A percentile compares a stretch with the other conserved stretches of the same genome.
These are phyloP conservation scores for Catalaphyllia jardinei DNA, from an alignment of 64 coral and sea anemone genomes.

Conservation along the genomic window DNA sequence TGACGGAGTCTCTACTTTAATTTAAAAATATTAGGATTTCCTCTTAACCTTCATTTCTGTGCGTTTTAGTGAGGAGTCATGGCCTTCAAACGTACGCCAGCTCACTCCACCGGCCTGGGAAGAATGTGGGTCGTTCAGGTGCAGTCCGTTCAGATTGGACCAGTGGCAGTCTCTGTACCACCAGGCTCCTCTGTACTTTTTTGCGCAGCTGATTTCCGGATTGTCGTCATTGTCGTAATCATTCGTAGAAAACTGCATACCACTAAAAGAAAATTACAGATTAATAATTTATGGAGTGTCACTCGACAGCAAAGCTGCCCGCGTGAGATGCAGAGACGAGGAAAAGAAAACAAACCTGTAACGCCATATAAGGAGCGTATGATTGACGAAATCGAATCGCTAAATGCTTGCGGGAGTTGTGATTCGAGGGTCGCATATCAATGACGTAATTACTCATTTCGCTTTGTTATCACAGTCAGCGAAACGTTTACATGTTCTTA, in stretches of 20 bases:
- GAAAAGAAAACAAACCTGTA: too few relatives aligned
- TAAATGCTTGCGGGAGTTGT: too few relatives aligned
- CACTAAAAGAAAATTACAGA: neutral
- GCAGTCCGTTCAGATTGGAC: constrained; percentile 42
- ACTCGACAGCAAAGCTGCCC: too few relatives aligned
- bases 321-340: too few relatives aligned
- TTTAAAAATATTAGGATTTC: neutral
- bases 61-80: neutral
- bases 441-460: too few relatives aligned
- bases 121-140: neutral
- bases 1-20: neutral
- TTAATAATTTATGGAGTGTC: too few relatives aligned
- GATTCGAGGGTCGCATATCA: too few relatives aligned
- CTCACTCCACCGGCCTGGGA: neutral
- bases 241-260: constrained; percentile 30
- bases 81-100: neutral
- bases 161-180: constrained; percentile 37
- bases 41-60: neutral
- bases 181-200: neutral
- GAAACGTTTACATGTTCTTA: too few relatives aligned
- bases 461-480: too few relatives aligned
- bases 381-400: too few relatives aligned
- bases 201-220: neutral
- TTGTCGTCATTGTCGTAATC: constrained; percentile 33
- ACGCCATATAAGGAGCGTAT: too few relatives aligned